Conservation (phyloP, 2,888 invertebrate species). For the Anticlea derivata region DNA sequence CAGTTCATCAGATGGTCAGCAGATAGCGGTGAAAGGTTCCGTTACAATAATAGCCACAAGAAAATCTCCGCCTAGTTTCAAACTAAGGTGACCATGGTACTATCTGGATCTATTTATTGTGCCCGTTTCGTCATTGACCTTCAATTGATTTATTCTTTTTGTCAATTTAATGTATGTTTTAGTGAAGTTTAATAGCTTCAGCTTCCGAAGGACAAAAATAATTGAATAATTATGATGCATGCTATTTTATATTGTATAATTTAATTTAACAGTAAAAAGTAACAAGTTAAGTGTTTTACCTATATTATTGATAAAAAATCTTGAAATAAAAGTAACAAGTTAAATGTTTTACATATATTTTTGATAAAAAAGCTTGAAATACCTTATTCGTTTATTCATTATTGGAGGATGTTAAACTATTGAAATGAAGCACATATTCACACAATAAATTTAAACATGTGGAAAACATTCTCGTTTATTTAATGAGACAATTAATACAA, state of each 20-base stretch:
- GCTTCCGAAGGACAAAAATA: not conserved
- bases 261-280: no score
- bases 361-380: not conserved
- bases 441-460: slow-evolving; percentile 44
- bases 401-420: slow-evolving; percentile 13
- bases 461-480: slow-evolving; percentile 48
- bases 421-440: slow-evolving; percentile 32
- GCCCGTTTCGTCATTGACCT: slow-evolving; percentile 51
- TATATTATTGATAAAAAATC: no score
- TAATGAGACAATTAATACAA: slow-evolving; percentile 51
- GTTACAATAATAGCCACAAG: slow-evolving; percentile 76
- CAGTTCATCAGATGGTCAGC: slow-evolving; percentile 78
- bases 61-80: slow-evolving; percentile 65
- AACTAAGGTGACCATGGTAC: slow-evolving; percentile 49
- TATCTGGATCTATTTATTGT: slow-evolving; percentile 57
- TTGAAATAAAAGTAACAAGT: no score
- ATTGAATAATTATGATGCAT: not conserved
- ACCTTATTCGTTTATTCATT: not conserved
- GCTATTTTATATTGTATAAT: not conserved
- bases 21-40: slow-evolving; percentile 83
- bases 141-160: slow-evolving; percentile 47
- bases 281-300: no score
- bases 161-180: slow-evolving; percentile 36
- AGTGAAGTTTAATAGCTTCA: slow-evolving; percentile 20
- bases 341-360: no score